phyloP scores from a whole-genome alignment of 1,140 invertebrate species.

The Camponotus vicinus region DNA sequence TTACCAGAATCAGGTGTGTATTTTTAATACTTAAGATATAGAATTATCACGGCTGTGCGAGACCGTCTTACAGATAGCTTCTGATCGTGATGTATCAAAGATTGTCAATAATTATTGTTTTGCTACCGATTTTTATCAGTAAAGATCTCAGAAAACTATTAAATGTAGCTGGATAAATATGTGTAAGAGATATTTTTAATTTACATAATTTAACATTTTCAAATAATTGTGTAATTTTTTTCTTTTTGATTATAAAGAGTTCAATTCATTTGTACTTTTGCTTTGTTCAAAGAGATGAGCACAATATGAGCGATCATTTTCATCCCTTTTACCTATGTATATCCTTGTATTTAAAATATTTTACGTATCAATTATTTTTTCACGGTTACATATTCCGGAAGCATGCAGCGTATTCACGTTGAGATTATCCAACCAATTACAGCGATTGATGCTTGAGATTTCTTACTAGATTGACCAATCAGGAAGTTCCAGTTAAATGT shows the following conservation, averaged over 20 bases:
- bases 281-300: neutral
- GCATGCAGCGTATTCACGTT: no score
- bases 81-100: slow-evolving; percentile 3
- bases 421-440: no score
- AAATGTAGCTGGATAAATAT: slow-evolving; percentile 16
- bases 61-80: slow-evolving; percentile 20
- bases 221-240: no score
- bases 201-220: neutral
- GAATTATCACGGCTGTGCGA: slow-evolving; percentile 39
- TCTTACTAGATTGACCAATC: no score
- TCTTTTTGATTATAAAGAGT: neutral
- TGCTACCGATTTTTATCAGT: neutral
- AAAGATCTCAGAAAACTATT: slow-evolving; percentile 44
- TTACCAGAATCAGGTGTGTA: neutral
- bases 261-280: no score
- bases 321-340: no score
- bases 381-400: no score
- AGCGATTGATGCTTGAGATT: no score
- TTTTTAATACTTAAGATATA: slow-evolving; percentile 20
- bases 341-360: no score
- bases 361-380: no score
- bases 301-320: neutral
- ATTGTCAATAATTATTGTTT: slow-evolving; percentile 8
- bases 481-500: no score
- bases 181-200: neutral